Conservation (phyloP, 2,113 vertebrate genomes). For the Aphelocoma coerulescens region DNA sequence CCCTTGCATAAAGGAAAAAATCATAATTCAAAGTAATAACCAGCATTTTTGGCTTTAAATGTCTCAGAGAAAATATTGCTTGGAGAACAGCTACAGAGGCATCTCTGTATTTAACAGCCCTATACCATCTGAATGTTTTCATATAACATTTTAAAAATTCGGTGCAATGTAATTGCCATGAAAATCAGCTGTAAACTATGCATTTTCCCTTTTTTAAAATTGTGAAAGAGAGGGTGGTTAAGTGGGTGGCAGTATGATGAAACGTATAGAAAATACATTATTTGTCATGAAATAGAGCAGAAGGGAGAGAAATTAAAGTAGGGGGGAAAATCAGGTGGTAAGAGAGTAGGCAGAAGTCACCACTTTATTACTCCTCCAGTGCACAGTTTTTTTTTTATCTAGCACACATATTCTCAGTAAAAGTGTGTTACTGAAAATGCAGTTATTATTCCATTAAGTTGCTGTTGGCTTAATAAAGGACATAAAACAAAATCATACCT, state of each 20-base stretch:
- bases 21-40: neutral
- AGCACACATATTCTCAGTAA: neutral
- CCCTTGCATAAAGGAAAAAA: neutral
- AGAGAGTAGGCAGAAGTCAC: slow-evolving; percentile 45
- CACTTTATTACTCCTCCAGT: slow-evolving; percentile 32
- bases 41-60: neutral
- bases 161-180: slow-evolving; percentile 1
- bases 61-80: neutral
- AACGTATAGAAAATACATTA: slow-evolving; percentile 38
- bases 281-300: slow-evolving; percentile 48
- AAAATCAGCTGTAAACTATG: slow-evolving; percentile 30
- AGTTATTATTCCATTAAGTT: slow-evolving; percentile 41
- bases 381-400: slow-evolving; percentile 5
- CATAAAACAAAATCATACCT: neutral
- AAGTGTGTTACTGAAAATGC: neutral
- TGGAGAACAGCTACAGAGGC: neutral
- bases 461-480: neutral
- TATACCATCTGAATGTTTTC: neutral
- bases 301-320: slow-evolving; percentile 34
- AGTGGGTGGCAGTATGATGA: slow-evolving; percentile 63
- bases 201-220: slow-evolving; percentile 63
- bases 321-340: neutral
- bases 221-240: slow-evolving; percentile 53
- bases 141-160: slow-evolving; percentile 8
- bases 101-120: neutral